phyloP scores from a whole-genome alignment of 2,113 vertebrate species.

The Bubalus kerabau region DNA sequence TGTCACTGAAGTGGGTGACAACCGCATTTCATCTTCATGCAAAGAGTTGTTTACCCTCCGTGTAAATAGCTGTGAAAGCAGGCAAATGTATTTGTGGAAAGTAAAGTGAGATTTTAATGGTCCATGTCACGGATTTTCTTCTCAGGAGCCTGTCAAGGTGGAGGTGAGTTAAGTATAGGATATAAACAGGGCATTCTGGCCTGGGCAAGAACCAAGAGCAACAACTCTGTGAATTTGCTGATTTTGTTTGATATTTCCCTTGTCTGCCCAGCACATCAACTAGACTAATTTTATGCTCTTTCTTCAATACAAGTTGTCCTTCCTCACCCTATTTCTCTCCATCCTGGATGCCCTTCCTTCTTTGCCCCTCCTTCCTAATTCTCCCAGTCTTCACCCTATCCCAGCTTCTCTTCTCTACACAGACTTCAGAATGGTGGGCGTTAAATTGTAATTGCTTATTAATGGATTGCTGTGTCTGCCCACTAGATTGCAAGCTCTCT shows the following conservation, averaged over 20 bases:
- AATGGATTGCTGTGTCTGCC: neutral
- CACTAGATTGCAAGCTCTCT: neutral
- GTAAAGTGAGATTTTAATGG: neutral
- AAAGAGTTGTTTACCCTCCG: conserved; percentile 21
- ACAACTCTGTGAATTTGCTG: neutral
- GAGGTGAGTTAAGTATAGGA: neutral
- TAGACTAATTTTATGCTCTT: neutral
- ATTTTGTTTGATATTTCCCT: neutral
- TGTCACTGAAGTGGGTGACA: conserved; percentile 8
- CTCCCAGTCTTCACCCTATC: neutral
- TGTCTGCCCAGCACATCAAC: neutral
- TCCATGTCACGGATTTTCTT: neutral
- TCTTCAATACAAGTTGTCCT: neutral
- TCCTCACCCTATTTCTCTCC: neutral
- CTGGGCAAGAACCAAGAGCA: neutral
- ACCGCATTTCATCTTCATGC: neutral
- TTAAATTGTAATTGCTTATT: neutral
- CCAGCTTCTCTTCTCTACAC: neutral
- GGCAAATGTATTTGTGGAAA: conserved; percentile 11
- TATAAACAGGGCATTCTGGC: neutral
- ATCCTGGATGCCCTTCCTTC: neutral
- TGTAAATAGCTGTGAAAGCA: conserved; percentile 28
- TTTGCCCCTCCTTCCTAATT: neutral
- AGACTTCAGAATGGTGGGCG: neutral
- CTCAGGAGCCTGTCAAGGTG: neutral